A percentile compares a stretch with the other conserved stretches of the same genome.
These are phyloP conservation scores for Pyrgilauda ruficollis DNA, from an alignment of 2,113 vertebrate species.

Conservation along the genomic window DNA sequence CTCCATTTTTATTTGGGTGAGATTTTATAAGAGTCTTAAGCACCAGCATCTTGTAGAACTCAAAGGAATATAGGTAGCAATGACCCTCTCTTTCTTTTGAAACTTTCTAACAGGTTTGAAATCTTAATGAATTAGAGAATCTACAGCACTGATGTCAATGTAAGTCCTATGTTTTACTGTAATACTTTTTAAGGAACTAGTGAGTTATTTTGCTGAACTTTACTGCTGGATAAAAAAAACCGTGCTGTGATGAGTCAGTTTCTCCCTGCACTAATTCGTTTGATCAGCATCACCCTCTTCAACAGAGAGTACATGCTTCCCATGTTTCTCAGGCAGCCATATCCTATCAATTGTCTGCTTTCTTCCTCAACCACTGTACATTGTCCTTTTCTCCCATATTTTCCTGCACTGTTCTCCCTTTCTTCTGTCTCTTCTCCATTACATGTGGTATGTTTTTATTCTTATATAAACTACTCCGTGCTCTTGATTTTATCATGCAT, in stretches of 20 bases:
- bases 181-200: neutral
- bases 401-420: slow-evolving; percentile 24
- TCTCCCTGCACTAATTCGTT: neutral
- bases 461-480: slow-evolving; percentile 41
- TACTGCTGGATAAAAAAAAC: neutral
- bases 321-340: neutral
- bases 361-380: slow-evolving; percentile 22
- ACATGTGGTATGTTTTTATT: neutral
- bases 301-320: neutral
- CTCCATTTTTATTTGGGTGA: neutral
- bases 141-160: neutral
- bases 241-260: neutral
- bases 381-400: slow-evolving; percentile 9
- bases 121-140: neutral
- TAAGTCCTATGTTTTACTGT: neutral
- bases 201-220: neutral
- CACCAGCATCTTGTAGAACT: neutral
- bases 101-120: neutral
- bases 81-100: neutral
- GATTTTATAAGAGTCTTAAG: neutral
- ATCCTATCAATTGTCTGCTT: neutral
- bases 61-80: neutral
- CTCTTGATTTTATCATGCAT: slow-evolving; percentile 69
- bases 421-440: slow-evolving; percentile 24
- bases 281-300: neutral